Evolutionary conservation across 2,888 invertebrate species (phyloP), one percentile per base, ranked within the genome.

Genomic region (Leptinotarsa rubiginosa): DNA sequence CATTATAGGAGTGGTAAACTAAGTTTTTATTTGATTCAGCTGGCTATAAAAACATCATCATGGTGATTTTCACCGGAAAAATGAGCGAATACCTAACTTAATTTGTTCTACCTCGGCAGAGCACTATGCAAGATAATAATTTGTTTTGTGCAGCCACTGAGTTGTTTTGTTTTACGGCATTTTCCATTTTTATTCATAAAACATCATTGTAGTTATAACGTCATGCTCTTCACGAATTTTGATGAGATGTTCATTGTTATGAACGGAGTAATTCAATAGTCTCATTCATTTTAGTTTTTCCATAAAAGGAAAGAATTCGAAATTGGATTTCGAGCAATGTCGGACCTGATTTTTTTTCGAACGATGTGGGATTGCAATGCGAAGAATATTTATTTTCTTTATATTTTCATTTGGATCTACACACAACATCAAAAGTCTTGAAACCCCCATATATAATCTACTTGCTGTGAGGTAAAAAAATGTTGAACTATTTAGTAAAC

Each of bases 1-100:
- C 5, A 41, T 62, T 62, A 50, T 50, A 62, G 31, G 31, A n/a
- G 12, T 62, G 31, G 62, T 41, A 62, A 62, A 62, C 31, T 31
- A 31, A 62, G 31, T 62, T 31, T 59, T 67, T 16, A 25, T 67
- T 49, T 13, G n/a, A 50, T 67, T 67, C 50, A 49, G 50, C 22
- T n/a, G n/a, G 31, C 67, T 50, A n/a, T 25, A 50, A 67, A 67
- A 67, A 49, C 49, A 25, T 12, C 47, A 52, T 67, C 22, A 67
- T 67, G 67, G 50, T 50, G 52, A 49, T 67, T 67, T 67, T 50
- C 50, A 50, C 25, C 50, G 25, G 67, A 31, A 67, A 52, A 47
- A 47, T 20, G 69, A 47, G 69, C 59, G 69, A 47, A 69, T 56
- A 41, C 56, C 1, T 31, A 56, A 69, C 54, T 69, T n/a, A 25